Evolutionary conservation across 2,888 invertebrate species (phyloP).

Genomic region (Platycheirus albimanus): DNA sequence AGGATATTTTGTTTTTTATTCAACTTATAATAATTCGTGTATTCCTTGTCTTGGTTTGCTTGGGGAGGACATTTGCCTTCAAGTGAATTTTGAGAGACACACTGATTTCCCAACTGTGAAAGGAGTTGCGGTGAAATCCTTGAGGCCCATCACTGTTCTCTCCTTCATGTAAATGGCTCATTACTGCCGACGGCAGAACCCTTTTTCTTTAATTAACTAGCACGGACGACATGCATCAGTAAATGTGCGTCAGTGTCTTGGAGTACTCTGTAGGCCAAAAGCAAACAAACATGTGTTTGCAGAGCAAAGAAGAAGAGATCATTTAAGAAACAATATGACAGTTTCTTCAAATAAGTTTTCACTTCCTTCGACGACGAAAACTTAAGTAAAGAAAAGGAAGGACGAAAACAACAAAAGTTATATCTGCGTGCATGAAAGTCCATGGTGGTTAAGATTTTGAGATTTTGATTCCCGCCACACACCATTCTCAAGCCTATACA

Average conservation of each 20-base stretch:
- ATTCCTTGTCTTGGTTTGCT: not conserved
- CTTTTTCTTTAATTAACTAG: conserved; percentile 70
- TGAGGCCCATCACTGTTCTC: conserved; percentile 28
- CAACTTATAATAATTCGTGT: not conserved
- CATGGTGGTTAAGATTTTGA: conserved; percentile 39
- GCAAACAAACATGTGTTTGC: conserved; percentile 56
- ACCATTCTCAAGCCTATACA: not conserved
- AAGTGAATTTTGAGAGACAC: conserved; percentile 63
- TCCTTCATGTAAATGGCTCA: conserved; percentile 64
- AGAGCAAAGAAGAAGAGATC: conserved; percentile 18
- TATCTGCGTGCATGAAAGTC: conserved; percentile 11
- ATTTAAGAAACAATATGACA: conserved; percentile 53
- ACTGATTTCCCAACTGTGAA: conserved; percentile 55
- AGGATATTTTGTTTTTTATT: conserved; percentile 19
- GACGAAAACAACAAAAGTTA: conserved; percentile 41
- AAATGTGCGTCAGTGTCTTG: conserved; percentile 14
- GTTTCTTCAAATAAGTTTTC: conserved; percentile 60
- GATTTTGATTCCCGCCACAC: conserved; percentile 22
- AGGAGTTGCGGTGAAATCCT: conserved; percentile 48
- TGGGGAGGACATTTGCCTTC: conserved; percentile 30
- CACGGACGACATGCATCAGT: conserved; percentile 43
- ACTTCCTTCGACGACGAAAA: conserved; percentile 32
- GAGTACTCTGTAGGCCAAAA: conserved; percentile 33
- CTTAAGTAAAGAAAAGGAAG: not conserved
- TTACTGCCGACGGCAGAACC: conserved; percentile 70